A percentile compares a stretch with the other conserved stretches of the same genome.
Evolutionary conservation across 2,888 invertebrate genomes (phyloP).

Genomic region (Drosophila aldrichi): DNA sequence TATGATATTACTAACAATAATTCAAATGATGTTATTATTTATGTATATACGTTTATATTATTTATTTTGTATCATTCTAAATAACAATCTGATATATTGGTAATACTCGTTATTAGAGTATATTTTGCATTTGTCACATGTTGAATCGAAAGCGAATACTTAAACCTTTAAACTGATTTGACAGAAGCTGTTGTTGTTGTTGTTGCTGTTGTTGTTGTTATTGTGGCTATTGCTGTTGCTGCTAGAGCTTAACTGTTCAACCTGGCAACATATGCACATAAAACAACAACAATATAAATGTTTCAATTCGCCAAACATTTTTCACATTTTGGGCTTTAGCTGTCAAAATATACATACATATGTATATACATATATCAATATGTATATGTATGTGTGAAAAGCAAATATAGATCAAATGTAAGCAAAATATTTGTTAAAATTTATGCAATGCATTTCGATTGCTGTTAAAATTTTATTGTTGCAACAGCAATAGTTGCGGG

Average conservation of each 20-base stretch:
- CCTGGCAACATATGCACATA: slow-evolving; percentile 2
- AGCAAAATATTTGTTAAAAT: slow-evolving; percentile 42
- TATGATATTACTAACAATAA: too few relatives aligned
- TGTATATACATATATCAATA: slow-evolving; percentile 15
- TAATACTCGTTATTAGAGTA: too few relatives aligned
- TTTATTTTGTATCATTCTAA: too few relatives aligned
- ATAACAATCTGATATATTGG: too few relatives aligned
- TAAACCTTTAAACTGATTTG: slow-evolving; percentile 32
- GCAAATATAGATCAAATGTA: slow-evolving; percentile 17
- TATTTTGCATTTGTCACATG: slow-evolving; percentile 29
- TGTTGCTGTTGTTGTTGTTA: background rate
- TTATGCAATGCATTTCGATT: slow-evolving; percentile 38
- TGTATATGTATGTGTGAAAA: slow-evolving; percentile 15
- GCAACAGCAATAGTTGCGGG: background rate
- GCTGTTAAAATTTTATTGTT: slow-evolving; percentile 13
- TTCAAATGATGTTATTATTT: too few relatives aligned
- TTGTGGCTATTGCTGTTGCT: background rate
- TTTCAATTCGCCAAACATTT: slow-evolving; percentile 16
- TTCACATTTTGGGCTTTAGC: background rate
- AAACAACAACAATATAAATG: slow-evolving; percentile 26
- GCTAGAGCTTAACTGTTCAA: slow-evolving; percentile 12
- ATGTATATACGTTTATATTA: too few relatives aligned
- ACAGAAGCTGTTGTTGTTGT: slow-evolving; percentile 9
- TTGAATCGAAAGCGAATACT: slow-evolving; percentile 13
- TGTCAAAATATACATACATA: slow-evolving; percentile 19